Percentiles rank a stretch among this genome's conserved stretches.
Conservation (phyloP, 2,888 invertebrate species). For the Leptothorax acervorum region DNA sequence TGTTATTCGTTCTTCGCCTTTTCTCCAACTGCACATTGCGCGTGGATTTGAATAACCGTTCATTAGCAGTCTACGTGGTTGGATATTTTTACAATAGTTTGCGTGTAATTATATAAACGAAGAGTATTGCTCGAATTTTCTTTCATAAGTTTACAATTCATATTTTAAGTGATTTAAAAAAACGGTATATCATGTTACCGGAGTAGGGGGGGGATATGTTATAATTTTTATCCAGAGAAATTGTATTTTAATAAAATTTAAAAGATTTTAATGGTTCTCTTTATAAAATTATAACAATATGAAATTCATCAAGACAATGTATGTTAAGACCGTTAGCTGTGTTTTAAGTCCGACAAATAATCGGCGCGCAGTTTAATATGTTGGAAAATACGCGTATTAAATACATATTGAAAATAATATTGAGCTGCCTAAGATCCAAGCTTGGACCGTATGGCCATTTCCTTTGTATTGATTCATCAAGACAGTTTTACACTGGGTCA, state of each 20-base stretch:
- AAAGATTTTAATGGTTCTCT: background rate
- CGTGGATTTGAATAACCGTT: conserved; percentile 34
- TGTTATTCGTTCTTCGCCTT: conserved; percentile 28
- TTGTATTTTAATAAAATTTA: background rate
- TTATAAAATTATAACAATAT: background rate
- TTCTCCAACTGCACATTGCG: background rate
- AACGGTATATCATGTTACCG: background rate
- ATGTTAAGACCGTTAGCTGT: too few relatives aligned
- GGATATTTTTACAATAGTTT: conserved; percentile 15
- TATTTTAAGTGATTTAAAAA: background rate
- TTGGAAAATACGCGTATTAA: too few relatives aligned
- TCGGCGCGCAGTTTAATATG: too few relatives aligned
- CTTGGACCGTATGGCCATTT: too few relatives aligned
- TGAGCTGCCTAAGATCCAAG: too few relatives aligned
- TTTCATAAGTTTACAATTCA: background rate
- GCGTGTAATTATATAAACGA: background rate
- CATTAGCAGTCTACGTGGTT: conserved; percentile 33
- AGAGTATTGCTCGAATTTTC: background rate
- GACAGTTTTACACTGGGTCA: background rate
- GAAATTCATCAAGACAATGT: background rate
- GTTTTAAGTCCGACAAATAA: too few relatives aligned
- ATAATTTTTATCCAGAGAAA: background rate
- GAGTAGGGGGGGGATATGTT: background rate
- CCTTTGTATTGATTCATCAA: background rate
- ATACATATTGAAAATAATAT: too few relatives aligned